Percentiles rank a stretch among this genome's conserved stretches.
Conservation (phyloP, 2,888 invertebrate genomes). For the Tenthredo mesomela region DNA sequence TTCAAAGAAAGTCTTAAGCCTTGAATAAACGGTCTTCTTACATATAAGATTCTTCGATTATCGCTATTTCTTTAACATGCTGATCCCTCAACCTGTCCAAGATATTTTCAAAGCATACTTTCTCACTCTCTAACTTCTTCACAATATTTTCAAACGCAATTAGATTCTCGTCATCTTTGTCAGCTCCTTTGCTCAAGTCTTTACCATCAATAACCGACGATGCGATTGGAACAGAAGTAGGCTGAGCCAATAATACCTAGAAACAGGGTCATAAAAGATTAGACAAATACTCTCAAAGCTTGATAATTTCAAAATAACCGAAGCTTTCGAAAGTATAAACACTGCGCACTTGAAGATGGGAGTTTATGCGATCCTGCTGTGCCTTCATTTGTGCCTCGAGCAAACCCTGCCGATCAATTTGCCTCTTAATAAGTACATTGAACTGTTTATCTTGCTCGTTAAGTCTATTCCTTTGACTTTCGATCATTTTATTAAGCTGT, state of each 20-base stretch:
- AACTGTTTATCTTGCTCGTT: constrained; percentile 71
- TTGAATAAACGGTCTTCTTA: constrained; percentile 56
- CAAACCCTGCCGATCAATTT: constrained; percentile 69
- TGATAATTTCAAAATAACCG: background rate
- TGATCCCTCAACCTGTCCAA: constrained; percentile 69
- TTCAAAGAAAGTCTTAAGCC: background rate
- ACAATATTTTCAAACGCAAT: constrained; percentile 63
- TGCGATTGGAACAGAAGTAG: constrained; percentile 61
- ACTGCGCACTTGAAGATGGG: constrained; percentile 69
- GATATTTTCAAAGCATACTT: constrained; percentile 68
- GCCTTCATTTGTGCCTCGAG: constrained; percentile 72
- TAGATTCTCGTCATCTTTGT: constrained; percentile 56
- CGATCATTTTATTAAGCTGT: constrained; percentile 66
- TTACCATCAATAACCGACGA: background rate
- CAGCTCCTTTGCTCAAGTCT: constrained; percentile 48
- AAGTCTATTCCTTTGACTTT: constrained; percentile 65
- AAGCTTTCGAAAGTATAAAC: background rate
- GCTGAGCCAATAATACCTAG: constrained; percentile 70
- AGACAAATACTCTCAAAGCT: constrained; percentile 44
- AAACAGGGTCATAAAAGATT: constrained; percentile 49
- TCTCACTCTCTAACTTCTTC: constrained; percentile 69
- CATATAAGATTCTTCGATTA: constrained; percentile 72
- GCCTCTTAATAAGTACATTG: constrained; percentile 67
- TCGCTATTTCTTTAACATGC: constrained; percentile 70
- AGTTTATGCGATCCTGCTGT: constrained; percentile 72